Conservation (phyloP, 2,113 vertebrate genomes). For the Panthera leo region DNA sequence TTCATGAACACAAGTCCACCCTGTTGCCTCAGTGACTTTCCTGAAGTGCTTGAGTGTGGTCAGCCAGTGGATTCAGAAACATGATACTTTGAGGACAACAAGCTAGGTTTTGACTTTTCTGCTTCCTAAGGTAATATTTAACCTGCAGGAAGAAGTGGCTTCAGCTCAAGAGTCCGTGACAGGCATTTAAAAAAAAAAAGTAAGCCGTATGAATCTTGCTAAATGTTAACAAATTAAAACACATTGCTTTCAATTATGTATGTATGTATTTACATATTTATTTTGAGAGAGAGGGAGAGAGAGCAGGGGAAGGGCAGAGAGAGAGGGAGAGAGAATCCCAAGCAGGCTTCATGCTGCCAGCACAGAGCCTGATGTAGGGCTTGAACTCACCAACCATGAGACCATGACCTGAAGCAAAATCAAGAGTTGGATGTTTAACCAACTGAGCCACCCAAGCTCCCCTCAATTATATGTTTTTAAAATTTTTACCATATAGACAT, state of each 20-base stretch:
- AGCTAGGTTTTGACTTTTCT: not conserved
- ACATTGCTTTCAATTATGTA: not conserved
- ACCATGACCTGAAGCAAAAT: too few relatives aligned
- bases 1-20: not conserved
- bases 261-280: not conserved
- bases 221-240: slow-evolving; percentile 9
- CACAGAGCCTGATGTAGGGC: too few relatives aligned
- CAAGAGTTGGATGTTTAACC: too few relatives aligned
- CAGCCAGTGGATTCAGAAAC: not conserved
- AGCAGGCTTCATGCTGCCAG: too few relatives aligned
- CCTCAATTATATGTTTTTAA: not conserved
- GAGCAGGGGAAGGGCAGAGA: too few relatives aligned
- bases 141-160: not conserved
- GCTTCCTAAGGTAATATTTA: not conserved
- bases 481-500: not conserved
- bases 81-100: not conserved
- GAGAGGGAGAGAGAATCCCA: too few relatives aligned
- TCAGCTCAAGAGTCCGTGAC: not conserved
- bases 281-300: too few relatives aligned
- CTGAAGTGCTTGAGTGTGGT: not conserved
- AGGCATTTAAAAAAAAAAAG: not conserved
- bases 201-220: not conserved
- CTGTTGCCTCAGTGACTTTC: not conserved
- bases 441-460: too few relatives aligned
- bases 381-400: too few relatives aligned